phyloP scores from a whole-genome alignment of 2,888 invertebrate genomes.

The Charanyca ferruginea region DNA sequence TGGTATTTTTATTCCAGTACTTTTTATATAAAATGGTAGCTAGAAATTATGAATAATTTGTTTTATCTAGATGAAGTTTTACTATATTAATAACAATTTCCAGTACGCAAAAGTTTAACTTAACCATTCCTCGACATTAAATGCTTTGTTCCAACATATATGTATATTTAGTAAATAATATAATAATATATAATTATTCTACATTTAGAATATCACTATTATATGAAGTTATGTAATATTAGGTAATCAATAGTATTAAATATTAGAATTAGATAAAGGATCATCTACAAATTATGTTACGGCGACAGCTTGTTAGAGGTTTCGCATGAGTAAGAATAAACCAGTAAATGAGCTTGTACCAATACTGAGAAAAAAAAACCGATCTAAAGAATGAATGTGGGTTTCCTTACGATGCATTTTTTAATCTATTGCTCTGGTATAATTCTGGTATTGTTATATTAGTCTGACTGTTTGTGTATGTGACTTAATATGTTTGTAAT shows the following conservation, averaged over 20 bases:
- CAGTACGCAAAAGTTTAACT: slow-evolving; percentile 42
- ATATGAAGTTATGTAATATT: slow-evolving; percentile 65
- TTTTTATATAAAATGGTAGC: neutral
- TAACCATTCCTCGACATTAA: slow-evolving; percentile 62
- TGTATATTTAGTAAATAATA: slow-evolving; percentile 66
- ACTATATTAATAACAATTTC: neutral
- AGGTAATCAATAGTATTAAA: slow-evolving; percentile 66
- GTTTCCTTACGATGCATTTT: neutral
- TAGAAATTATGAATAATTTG: neutral
- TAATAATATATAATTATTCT: slow-evolving; percentile 61
- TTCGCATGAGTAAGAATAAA: neutral
- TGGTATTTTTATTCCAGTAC: neutral
- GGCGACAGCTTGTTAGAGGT: neutral
- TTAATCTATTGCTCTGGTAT: neutral
- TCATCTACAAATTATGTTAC: slow-evolving; percentile 49
- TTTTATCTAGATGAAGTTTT: neutral
- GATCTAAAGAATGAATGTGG: no score
- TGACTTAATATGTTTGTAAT: no score
- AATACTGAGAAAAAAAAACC: neutral
- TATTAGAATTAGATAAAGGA: slow-evolving; percentile 58
- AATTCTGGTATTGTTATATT: no score
- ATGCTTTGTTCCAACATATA: slow-evolving; percentile 61
- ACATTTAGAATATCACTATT: slow-evolving; percentile 61
- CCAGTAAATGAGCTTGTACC: no score
- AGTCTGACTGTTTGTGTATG: no score